phyloP scores from a whole-genome alignment of 2,113 vertebrate species.

The Apteryx mantelli region DNA sequence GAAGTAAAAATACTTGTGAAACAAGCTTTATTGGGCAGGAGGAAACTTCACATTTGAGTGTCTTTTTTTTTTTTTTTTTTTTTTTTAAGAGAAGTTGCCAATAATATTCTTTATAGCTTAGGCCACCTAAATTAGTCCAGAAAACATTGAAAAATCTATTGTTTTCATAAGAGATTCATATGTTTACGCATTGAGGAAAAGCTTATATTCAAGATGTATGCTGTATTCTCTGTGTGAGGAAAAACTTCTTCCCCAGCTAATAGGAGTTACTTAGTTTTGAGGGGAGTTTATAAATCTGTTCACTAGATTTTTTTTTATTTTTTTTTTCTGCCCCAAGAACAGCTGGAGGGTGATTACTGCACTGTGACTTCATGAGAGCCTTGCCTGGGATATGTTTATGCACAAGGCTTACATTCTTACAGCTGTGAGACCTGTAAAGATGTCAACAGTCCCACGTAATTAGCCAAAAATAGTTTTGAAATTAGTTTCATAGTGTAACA shows the following conservation, averaged over 20 bases:
- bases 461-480: neutral
- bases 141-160: neutral
- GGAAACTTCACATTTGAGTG: neutral
- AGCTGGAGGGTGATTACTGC: neutral
- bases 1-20: neutral
- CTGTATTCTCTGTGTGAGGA: neutral
- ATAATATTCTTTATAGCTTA: neutral
- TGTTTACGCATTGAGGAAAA: neutral
- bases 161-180: neutral
- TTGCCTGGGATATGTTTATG: neutral
- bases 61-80: neutral
- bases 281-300: neutral
- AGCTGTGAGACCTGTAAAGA: neutral
- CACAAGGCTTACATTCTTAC: neutral
- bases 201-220: neutral
- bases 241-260: neutral
- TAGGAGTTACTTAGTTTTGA: neutral
- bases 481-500: neutral
- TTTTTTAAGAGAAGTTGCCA: neutral
- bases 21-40: neutral
- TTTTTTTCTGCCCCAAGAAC: neutral
- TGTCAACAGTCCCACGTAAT: neutral
- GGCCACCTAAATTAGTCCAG: neutral
- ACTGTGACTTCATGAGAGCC: neutral
- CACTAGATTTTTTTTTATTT: neutral